phyloP scores from a whole-genome alignment of 2,797 vertebrate genomes.

The Cynodonichthys magdalenae region DNA sequence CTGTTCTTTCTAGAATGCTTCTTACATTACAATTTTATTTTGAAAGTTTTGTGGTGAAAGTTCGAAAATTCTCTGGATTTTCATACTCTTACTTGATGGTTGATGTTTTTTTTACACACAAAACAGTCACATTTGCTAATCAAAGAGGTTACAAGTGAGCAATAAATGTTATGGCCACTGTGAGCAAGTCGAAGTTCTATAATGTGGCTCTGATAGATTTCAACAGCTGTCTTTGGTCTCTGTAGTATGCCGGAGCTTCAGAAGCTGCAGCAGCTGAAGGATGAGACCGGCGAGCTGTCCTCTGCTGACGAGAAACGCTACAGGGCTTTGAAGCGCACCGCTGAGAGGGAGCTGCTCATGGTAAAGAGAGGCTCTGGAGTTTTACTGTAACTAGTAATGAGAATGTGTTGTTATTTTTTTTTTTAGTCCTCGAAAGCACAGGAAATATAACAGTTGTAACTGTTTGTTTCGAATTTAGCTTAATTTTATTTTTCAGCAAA shows the following conservation, averaged over 20 bases:
- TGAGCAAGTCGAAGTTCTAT: not conserved
- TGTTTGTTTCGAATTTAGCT: not conserved
- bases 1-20: too few relatives aligned
- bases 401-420: too few relatives aligned
- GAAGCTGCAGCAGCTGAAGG: conserved; percentile 98
- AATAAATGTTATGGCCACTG: too few relatives aligned
- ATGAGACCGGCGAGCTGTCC: conserved; percentile 96
- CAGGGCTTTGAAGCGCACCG: conserved; percentile 93
- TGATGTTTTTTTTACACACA: not conserved
- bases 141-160: not conserved
- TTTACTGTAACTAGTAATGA: not conserved
- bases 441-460: not conserved
- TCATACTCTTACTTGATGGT: not conserved
- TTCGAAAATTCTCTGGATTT: not conserved
- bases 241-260: conserved; percentile 97
- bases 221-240: conserved; percentile 13
- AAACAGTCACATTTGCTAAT: not conserved
- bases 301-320: conserved; percentile 98
- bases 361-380: conserved; percentile 63
- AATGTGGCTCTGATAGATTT: not conserved
- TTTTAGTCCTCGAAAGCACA: not conserved
- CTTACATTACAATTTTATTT: too few relatives aligned
- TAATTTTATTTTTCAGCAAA: not conserved
- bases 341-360: conserved; percentile 96
- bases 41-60: not conserved